Evolutionary conservation across 2,113 vertebrate species (phyloP), one percentile per base, ranked within the genome.

Genomic region (Elanus axillaris): DNA sequence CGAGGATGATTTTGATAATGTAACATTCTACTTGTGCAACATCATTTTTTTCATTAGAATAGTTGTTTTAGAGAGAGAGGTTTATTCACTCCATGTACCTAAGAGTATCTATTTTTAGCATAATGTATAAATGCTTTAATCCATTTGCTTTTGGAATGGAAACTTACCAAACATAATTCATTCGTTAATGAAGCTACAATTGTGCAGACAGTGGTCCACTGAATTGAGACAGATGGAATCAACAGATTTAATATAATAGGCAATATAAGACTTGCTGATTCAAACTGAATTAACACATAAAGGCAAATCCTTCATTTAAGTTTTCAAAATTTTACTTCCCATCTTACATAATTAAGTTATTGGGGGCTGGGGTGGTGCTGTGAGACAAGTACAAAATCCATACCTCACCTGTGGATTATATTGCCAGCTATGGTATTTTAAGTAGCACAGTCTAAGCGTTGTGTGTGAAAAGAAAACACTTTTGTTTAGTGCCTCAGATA

Each of bases 181-280:
- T 71, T 84, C 79, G 69, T 90, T 68, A 92, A 76, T 45, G 78
- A 85, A 92, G 45, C 8, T 80, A 62, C 15, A 11, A 6, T 72
- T 69, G 34, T 60, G 25, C 34, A 45, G 47, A 48, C 27, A 79
- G 16, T 13, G 6, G 13, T 72, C 22, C 16, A 21, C n/a, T 55
- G 59, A 83, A 58, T 50, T 36, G 36, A 86, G 93, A 68, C 22
- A 79, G 38, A 88, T 82, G 53, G 62, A 94, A 79, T 34, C 16
- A 72, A 88, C n/a, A 73, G 67, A 62, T 93, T 92, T 83, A 82
- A 60, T 72, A 59, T 55, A 88, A 62, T 29, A 86, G 58, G 10
- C 48, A 76, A 53, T 55, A 25, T 45, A 59, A 67, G 40, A 23
- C n/a, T 69, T 80, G 48, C 50, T 68, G n/a, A 76, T 92, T 90